Conservation (phyloP, 2,797 vertebrate species). For the Galaxias olidus region DNA sequence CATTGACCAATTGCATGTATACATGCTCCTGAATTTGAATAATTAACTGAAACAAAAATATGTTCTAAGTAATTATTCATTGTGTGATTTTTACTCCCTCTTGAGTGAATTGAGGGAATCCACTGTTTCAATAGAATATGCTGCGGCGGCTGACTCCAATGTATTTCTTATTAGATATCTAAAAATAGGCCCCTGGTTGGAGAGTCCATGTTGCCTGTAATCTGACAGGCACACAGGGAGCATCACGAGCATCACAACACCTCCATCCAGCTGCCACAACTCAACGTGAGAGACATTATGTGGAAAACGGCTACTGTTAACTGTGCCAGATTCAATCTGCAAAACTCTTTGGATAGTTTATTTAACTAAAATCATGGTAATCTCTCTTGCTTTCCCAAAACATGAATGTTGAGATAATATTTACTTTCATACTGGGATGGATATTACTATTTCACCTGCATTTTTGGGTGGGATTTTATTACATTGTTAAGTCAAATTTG, state of each 20-base stretch:
- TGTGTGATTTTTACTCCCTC: constrained; percentile 41
- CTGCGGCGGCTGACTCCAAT: constrained; percentile 64
- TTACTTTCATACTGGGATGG: too few species aligned
- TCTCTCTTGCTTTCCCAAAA: too few species aligned
- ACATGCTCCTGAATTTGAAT: too few species aligned
- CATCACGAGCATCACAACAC: constrained; percentile 44
- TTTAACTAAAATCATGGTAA: too few species aligned
- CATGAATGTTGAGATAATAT: too few species aligned
- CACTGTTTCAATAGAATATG: constrained; percentile 63
- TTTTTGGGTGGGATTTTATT: too few species aligned
- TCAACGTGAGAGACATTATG: constrained; percentile 34
- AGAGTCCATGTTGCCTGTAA: constrained; percentile 59
- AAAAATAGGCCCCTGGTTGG: constrained; percentile 69
- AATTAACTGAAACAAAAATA: too few species aligned
- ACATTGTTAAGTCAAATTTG: too few species aligned
- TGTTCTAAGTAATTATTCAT: constrained; percentile 52
- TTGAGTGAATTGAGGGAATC: constrained; percentile 38
- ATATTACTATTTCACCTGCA: too few species aligned
- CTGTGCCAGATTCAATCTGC: too few species aligned
- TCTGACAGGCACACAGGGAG: constrained; percentile 65
- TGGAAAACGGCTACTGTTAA: constrained; percentile 37
- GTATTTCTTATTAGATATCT: constrained; percentile 72
- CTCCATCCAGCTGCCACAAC: constrained; percentile 47
- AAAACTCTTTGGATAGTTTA: too few species aligned
- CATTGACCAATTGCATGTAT: too few species aligned